Base-by-base conservation (phyloP, 2,113 vertebrate genomes). In the Rhombomys opimus region DNA sequence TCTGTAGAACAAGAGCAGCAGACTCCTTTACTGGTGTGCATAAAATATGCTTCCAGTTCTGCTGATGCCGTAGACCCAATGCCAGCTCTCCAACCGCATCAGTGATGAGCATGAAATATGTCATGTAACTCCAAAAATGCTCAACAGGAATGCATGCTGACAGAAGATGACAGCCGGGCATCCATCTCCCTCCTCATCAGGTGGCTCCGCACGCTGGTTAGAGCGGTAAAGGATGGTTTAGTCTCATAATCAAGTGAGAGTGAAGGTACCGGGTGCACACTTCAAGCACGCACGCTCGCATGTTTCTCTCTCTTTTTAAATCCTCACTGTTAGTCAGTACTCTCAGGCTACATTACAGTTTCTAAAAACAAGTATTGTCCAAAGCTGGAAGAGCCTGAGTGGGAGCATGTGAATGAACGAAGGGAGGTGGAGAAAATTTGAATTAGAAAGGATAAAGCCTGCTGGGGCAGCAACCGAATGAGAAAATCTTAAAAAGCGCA, bases 11-110 rank as follows among this genome's bases (percentile, higher is more conserved):
- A 99, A 98, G 98, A 98, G 99, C 99, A 99, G 98, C 98, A 99
- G 98, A 99, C 99, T 99, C 98, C 98, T 99, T 99, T 99, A 99
- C 99, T 99, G 99, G 99, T 99, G 99, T 99, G 99, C 99, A 99
- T 99, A 99, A 99, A 98, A 99, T 99, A 99, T 98, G 99, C 99
- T 99, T 99, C 99, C 99, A 99, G 98, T 99, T 99, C 99, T 99
- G 99, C 98, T 98, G 99, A 99, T 99, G 99, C 99, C 99, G 99
- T 98, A 99, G 98, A 41, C 59, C 4, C 23, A 5, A 41, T 63
- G 25, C 13, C 59, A 41, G 17, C 7, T 27, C 81, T 85, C n/a
- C 25, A 30, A 30, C 46, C 11, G 30, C 25, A 77, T 77, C 75
- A 77, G 46, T 52, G 50, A 77, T 50, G 46, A 50, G 75, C 75